Evolutionary conservation across 1,140 invertebrate species (phyloP).

Genomic region (Colletes latitarsis): DNA sequence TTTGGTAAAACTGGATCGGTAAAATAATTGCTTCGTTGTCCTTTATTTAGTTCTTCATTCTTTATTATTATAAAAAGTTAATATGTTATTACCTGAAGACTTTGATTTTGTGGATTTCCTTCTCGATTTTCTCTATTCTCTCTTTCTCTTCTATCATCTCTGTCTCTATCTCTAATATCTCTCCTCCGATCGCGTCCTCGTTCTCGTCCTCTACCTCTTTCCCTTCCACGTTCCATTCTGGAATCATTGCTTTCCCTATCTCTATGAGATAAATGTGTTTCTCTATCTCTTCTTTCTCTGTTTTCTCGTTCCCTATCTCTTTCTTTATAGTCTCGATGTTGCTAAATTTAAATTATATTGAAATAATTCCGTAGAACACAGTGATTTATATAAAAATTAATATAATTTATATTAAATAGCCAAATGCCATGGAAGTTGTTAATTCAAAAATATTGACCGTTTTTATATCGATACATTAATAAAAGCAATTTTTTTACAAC

Average conservation of each 20-base stretch:
- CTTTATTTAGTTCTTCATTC: neutral
- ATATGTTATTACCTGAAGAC: slow-evolving; percentile 24
- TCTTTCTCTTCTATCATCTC: slow-evolving; percentile 71
- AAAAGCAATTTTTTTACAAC: too few species aligned
- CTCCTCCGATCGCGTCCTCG: slow-evolving; percentile 77
- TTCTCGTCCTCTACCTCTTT: slow-evolving; percentile 71
- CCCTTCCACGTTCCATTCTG: slow-evolving; percentile 71
- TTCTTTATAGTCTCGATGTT: slow-evolving; percentile 62
- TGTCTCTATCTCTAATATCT: slow-evolving; percentile 76
- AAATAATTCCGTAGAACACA: neutral
- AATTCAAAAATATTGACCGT: too few species aligned
- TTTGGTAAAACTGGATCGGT: too few species aligned
- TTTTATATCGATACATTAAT: too few species aligned
- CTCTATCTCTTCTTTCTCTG: slow-evolving; percentile 71
- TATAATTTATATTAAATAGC: too few species aligned
- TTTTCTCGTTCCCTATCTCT: slow-evolving; percentile 75
- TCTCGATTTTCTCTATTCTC: slow-evolving; percentile 59
- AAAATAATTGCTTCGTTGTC: neutral
- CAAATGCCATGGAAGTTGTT: too few species aligned
- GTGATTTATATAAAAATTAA: neutral
- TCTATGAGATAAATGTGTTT: slow-evolving; percentile 60
- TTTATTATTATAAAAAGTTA: neutral
- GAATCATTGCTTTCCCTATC: slow-evolving; percentile 59
- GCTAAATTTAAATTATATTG: slow-evolving; percentile 12
- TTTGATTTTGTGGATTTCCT: slow-evolving; percentile 53